Conservation (phyloP, 1,140 invertebrate species). For the Formica selysi region DNA sequence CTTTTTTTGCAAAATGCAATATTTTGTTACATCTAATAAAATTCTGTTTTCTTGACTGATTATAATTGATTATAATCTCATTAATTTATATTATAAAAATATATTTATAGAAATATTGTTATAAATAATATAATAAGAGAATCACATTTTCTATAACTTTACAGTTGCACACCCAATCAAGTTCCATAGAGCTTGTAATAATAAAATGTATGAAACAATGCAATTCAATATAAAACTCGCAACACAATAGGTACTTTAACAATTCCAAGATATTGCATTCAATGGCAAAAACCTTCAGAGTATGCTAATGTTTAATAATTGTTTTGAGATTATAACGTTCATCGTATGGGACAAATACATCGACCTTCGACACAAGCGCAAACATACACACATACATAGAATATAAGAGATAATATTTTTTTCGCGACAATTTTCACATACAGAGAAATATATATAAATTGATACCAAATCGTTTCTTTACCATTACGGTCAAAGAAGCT, state of each 20-base stretch:
- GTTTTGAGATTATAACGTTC: background rate
- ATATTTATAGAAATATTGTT: constrained; percentile 4
- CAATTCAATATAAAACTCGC: background rate
- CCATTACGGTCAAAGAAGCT: constrained; percentile 91
- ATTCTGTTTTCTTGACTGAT: background rate
- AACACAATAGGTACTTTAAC: background rate
- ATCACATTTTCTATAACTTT: background rate
- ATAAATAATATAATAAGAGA: background rate
- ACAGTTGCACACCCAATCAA: background rate
- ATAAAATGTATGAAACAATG: constrained; percentile 1
- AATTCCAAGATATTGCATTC: background rate
- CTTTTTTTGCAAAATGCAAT: background rate
- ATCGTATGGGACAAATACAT: background rate
- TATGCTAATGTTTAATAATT: background rate
- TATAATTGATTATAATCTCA: background rate
- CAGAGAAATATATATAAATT: constrained; percentile 4
- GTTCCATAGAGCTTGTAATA: no score
- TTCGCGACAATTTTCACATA: constrained; percentile 14
- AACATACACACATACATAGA: background rate
- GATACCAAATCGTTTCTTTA: constrained; percentile 78
- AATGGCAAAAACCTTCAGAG: background rate
- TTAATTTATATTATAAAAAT: background rate
- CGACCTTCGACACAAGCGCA: background rate
- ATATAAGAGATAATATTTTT: background rate
- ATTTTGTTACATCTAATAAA: background rate